Conservation (phyloP, 2,113 vertebrate species). For the Pseudorhombus dupliciocellatus region DNA sequence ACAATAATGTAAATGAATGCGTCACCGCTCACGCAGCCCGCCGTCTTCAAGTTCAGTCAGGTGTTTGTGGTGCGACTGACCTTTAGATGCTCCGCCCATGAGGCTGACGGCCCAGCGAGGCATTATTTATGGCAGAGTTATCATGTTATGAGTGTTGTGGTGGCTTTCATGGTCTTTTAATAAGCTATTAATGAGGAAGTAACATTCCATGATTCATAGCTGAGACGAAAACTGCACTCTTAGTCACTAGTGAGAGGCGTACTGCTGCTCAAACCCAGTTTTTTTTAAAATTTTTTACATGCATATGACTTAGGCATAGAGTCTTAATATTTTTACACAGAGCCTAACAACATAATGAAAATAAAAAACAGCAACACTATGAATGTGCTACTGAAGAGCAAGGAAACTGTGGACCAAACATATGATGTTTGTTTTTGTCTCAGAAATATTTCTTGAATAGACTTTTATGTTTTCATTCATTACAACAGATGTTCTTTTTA, state of each 20-base stretch:
- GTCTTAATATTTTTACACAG: too few relatives aligned
- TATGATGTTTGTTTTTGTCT: too few relatives aligned
- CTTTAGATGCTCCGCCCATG: neutral
- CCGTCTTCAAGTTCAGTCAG: neutral
- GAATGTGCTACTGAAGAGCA: too few relatives aligned
- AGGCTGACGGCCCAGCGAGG: neutral
- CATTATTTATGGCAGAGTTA: constrained; percentile 6
- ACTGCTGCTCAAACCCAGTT: neutral
- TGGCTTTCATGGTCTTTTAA: constrained; percentile 10
- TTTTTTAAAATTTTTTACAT: neutral
- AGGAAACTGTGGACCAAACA: too few relatives aligned
- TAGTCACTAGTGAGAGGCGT: neutral
- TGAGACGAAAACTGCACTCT: neutral
- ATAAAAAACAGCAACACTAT: too few relatives aligned
- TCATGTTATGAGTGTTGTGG: constrained; percentile 5
- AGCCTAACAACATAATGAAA: too few relatives aligned
- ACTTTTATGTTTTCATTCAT: too few relatives aligned
- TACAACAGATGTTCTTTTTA: too few relatives aligned
- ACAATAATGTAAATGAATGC: neutral
- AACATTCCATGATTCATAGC: neutral
- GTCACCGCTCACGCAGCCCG: neutral
- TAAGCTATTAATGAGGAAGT: constrained; percentile 2
- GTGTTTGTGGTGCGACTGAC: neutral
- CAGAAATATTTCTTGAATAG: too few relatives aligned
- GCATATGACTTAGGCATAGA: neutral